A percentile compares a stretch with the other conserved stretches of the same genome.
Evolutionary conservation across 2,113 vertebrate genomes (phyloP).

Genomic region (Protobothrops mucrosquamatus): DNA sequence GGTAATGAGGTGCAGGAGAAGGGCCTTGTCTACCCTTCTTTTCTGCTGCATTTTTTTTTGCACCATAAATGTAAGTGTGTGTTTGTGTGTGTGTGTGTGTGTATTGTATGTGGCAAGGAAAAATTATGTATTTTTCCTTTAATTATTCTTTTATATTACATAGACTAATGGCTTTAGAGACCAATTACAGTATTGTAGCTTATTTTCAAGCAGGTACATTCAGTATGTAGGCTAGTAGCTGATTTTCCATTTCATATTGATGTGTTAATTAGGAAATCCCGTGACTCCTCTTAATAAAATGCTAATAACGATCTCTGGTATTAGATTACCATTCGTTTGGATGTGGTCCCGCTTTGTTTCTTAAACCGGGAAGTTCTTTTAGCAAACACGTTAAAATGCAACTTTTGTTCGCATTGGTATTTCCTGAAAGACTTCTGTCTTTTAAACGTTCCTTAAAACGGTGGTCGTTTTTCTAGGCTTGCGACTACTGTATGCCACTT

Average conservation of each 20-base stretch:
- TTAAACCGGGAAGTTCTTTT: not conserved
- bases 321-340: not conserved
- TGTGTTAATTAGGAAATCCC: slow-evolving; percentile 51
- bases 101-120: slow-evolving; percentile 50
- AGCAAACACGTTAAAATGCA: not conserved
- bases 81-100: slow-evolving; percentile 59
- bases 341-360: not conserved
- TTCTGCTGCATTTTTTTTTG: slow-evolving; percentile 46
- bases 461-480: not conserved
- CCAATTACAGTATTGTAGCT: slow-evolving; percentile 59
- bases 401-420: accelerated
- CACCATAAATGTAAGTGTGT: slow-evolving; percentile 52
- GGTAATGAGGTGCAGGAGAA: too few relatives aligned
- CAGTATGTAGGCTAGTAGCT: slow-evolving; percentile 57
- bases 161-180: slow-evolving; percentile 68
- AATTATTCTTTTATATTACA: slow-evolving; percentile 55
- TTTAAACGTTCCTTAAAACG: not conserved
- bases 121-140: slow-evolving; percentile 46
- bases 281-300: slow-evolving; percentile 15
- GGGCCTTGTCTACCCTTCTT: not conserved
- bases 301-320: slow-evolving; percentile 7
- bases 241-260: slow-evolving; percentile 67
- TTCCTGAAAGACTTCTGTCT: not conserved
- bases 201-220: slow-evolving; percentile 64
- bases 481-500: not conserved